Evolutionary conservation across 64 coral and sea anemone genomes (phyloP).

Genomic region (Porites australiensis): DNA sequence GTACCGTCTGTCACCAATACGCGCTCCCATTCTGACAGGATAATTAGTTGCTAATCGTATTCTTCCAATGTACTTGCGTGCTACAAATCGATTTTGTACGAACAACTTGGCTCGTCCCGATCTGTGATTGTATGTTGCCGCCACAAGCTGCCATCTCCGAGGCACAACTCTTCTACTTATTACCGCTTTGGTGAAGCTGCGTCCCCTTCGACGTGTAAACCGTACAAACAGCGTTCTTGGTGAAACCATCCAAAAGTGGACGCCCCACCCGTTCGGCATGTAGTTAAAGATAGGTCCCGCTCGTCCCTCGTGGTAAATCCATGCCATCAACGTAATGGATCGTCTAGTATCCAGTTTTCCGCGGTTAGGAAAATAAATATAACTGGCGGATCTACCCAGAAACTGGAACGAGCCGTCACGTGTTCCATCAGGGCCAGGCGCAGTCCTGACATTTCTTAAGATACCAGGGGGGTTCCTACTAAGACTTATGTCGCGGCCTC

Average conservation of each 20-base stretch:
- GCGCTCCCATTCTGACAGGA: conserved; percentile 69
- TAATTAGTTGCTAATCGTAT: conserved; percentile 75
- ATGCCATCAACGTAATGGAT: conserved; percentile 77
- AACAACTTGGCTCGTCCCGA: conserved; percentile 72
- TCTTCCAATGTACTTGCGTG: conserved; percentile 37
- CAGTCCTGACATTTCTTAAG: conserved; percentile 9
- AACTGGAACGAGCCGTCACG: conserved; percentile 69
- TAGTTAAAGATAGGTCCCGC: conserved; percentile 79
- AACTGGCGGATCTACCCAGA: conserved; percentile 58
- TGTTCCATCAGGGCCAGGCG: conserved; percentile 71
- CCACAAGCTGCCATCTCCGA: conserved; percentile 65
- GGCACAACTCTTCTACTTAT: conserved; percentile 23
- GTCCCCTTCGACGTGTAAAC: conserved; percentile 28
- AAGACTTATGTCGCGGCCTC: conserved; percentile 72
- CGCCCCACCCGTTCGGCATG: conserved; percentile 55
- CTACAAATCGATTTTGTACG: conserved; percentile 65
- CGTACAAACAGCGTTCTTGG: conserved; percentile 41
- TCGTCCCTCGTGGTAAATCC: conserved; percentile 64
- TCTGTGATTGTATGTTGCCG: conserved; percentile 52
- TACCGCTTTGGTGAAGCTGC: conserved; percentile 11
- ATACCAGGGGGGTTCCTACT: conserved; percentile 60
- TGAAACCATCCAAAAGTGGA: conserved; percentile 79
- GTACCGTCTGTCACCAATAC: conserved; percentile 56
- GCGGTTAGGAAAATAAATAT: conserved; percentile 71
- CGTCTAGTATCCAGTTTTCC: conserved; percentile 62